Conservation (phyloP, 2,113 vertebrate species). For the Tympanuchus pallidicinctus region DNA sequence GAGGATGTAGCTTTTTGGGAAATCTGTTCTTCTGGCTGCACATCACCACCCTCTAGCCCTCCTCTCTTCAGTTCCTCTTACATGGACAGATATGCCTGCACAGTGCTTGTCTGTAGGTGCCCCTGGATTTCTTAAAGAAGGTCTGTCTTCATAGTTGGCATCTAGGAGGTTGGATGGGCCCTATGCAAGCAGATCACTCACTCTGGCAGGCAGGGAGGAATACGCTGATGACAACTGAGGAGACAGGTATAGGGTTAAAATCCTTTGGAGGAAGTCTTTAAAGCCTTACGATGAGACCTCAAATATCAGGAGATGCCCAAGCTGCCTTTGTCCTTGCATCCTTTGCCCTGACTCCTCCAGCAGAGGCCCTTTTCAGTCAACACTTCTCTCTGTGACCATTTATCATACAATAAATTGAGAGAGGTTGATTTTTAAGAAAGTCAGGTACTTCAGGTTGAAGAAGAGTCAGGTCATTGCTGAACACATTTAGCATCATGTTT, state of each 20-base stretch:
- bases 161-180: neutral
- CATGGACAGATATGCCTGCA: neutral
- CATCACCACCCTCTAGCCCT: too few relatives aligned
- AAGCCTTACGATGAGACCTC: neutral
- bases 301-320: neutral
- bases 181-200: too few relatives aligned
- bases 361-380: neutral
- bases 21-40: neutral
- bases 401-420: accelerated
- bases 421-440: neutral
- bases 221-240: neutral
- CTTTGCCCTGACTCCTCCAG: neutral
- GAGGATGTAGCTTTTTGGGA: neutral
- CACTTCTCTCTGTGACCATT: neutral
- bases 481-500: neutral
- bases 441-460: neutral
- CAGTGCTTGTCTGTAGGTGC: neutral
- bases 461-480: neutral
- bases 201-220: neutral
- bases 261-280: neutral
- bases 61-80: neutral
- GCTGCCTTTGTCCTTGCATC: neutral
- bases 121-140: neutral
- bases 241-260: neutral
- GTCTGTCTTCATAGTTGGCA: neutral